Percentiles rank a stretch among this genome's conserved stretches.
Conservation (phyloP, 2,113 vertebrate genomes). For the Equus przewalskii region DNA sequence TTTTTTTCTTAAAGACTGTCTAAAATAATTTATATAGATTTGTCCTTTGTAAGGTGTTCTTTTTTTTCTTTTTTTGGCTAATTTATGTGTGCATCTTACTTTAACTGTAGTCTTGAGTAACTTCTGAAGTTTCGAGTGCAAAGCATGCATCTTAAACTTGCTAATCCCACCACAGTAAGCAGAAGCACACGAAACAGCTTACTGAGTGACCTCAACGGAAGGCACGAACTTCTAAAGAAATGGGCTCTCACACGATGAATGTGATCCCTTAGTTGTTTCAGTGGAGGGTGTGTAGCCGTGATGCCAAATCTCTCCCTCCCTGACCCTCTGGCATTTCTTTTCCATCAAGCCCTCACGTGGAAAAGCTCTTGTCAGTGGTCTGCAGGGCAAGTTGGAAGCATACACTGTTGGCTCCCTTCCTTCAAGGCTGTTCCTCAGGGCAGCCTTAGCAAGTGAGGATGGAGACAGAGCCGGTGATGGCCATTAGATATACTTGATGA, state of each 20-base stretch:
- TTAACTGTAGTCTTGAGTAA: neutral
- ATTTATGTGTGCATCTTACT: neutral
- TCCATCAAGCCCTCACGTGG: neutral
- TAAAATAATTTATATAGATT: conserved; percentile 4
- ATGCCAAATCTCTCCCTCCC: neutral
- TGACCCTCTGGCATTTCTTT: neutral
- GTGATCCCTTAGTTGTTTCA: neutral
- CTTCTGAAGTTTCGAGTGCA: conserved; percentile 79
- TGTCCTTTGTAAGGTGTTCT: neutral
- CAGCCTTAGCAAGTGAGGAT: neutral
- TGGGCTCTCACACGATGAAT: conserved; percentile 60
- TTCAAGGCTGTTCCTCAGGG: neutral
- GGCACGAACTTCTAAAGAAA: conserved; percentile 54
- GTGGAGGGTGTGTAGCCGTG: accelerated
- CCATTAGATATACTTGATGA: neutral
- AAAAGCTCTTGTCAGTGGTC: neutral
- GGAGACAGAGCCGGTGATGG: neutral
- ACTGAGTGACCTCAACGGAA: conserved; percentile 77
- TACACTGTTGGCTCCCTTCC: neutral
- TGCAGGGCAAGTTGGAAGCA: neutral
- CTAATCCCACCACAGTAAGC: conserved; percentile 81
- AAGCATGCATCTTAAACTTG: conserved; percentile 71
- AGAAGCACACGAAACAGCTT: conserved; percentile 85
- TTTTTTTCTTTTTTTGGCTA: neutral
- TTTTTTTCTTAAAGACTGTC: neutral